Conservation (phyloP, 2,888 invertebrate species). For the Epirrhoe tristata region DNA sequence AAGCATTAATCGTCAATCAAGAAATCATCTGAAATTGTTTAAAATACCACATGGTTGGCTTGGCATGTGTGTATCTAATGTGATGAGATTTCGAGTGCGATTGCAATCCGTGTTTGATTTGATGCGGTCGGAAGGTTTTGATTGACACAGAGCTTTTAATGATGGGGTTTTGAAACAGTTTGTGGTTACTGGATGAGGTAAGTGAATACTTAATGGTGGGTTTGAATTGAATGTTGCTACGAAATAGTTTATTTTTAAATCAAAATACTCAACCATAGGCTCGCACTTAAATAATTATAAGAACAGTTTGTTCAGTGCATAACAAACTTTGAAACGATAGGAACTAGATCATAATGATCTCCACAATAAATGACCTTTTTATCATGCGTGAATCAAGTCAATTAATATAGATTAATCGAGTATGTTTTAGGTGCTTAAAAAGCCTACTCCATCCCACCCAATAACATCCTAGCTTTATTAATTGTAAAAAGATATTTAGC, state of each 20-base stretch:
- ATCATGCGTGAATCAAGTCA: too few relatives aligned
- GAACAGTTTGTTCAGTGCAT: background rate
- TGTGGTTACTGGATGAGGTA: background rate
- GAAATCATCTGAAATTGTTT: background rate
- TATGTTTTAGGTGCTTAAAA: too few relatives aligned
- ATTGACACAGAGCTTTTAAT: slow-evolving; percentile 4
- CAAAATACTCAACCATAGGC: too few relatives aligned
- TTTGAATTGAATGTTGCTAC: background rate
- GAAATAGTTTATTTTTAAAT: background rate
- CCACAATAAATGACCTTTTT: too few relatives aligned
- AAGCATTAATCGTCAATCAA: background rate
- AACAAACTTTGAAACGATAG: background rate
- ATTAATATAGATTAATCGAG: too few relatives aligned
- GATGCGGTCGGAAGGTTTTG: slow-evolving; percentile 25
- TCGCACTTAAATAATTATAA: background rate
- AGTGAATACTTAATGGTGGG: background rate
- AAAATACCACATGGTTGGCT: background rate
- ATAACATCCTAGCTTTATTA: too few relatives aligned
- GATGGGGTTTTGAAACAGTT: slow-evolving; percentile 12
- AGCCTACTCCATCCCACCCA: too few relatives aligned
- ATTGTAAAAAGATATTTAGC: too few relatives aligned
- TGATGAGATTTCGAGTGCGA: slow-evolving; percentile 33
- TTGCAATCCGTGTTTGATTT: slow-evolving; percentile 26
- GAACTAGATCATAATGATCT: background rate
- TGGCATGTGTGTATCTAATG: background rate